Evolutionary conservation across 2,888 invertebrate species (phyloP).

Genomic region (Tribolium freemani): DNA sequence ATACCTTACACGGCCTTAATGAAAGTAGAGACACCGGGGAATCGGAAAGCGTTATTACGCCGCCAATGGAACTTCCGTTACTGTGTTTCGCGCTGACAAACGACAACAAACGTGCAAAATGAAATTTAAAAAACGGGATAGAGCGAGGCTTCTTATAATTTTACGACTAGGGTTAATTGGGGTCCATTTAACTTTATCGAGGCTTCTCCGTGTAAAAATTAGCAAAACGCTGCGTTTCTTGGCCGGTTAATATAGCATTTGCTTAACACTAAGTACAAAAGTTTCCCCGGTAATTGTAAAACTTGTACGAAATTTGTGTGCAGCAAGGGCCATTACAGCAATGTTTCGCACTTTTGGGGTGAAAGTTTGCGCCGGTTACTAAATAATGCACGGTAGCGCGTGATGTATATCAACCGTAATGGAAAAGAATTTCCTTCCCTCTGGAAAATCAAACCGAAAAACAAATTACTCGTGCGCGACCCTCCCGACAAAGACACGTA

Average conservation of each 20-base stretch:
- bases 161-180: too few species aligned
- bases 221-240: slow-evolving; percentile 53
- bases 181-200: not conserved
- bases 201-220: slow-evolving; percentile 10
- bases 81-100: not conserved
- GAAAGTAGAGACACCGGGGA: slow-evolving; percentile 51
- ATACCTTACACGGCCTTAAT: slow-evolving; percentile 54
- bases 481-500: slow-evolving; percentile 45
- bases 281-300: slow-evolving; percentile 65
- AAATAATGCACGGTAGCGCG: slow-evolving; percentile 64
- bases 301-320: slow-evolving; percentile 65
- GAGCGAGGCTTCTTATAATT: too few species aligned
- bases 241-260: slow-evolving; percentile 59
- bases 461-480: slow-evolving; percentile 51
- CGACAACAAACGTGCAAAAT: not conserved
- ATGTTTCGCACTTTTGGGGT: slow-evolving; percentile 64
- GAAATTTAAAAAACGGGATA: too few species aligned
- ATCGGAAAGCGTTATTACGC: slow-evolving; percentile 48
- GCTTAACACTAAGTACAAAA: slow-evolving; percentile 65
- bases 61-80: not conserved
- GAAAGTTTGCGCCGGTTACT: slow-evolving; percentile 62
- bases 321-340: slow-evolving; percentile 61
- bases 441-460: slow-evolving; percentile 60
- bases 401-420: slow-evolving; percentile 64
- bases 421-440: slow-evolving; percentile 60